Evolutionary conservation across 2,797 vertebrate genomes (phyloP).

Genomic region (Typhlichthys subterraneus): DNA sequence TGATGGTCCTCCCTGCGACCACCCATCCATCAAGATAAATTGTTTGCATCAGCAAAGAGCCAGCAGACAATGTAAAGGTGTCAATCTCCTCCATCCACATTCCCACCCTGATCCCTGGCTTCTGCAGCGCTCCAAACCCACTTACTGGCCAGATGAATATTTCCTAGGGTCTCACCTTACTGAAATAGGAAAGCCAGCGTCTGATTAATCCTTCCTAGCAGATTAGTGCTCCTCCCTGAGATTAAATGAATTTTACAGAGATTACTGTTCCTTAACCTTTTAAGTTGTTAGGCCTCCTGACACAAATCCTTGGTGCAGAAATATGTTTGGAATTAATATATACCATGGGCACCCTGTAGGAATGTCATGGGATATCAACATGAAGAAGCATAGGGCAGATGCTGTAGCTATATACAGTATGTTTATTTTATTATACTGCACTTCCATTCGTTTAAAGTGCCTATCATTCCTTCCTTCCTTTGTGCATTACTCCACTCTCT

Average conservation of each 20-base stretch:
- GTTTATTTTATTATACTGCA: background rate
- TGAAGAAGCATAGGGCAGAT: background rate
- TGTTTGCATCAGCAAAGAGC: background rate
- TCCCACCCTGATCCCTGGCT: background rate
- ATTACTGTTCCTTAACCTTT: conserved; percentile 51
- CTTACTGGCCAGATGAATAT: conserved; percentile 54
- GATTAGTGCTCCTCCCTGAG: conserved; percentile 67
- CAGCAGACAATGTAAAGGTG: conserved; percentile 4
- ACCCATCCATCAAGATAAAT: background rate
- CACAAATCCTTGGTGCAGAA: conserved; percentile 56
- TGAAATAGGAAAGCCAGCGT: conserved; percentile 56
- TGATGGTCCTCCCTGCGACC: background rate
- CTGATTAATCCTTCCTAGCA: conserved; percentile 62
- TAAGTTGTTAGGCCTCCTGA: conserved; percentile 59
- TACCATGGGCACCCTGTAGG: background rate
- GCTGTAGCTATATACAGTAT: too few relatives aligned
- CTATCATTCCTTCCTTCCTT: background rate
- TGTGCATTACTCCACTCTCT: background rate
- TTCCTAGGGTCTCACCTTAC: conserved; percentile 62
- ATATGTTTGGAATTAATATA: conserved; percentile 11
- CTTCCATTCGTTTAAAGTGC: background rate
- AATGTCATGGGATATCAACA: background rate
- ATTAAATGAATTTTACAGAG: conserved; percentile 69
- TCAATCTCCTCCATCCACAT: background rate
- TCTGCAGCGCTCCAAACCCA: conserved; percentile 22